Conservation (phyloP, 1,140 invertebrate species). For the Lepeophtheirus salmonis region DNA sequence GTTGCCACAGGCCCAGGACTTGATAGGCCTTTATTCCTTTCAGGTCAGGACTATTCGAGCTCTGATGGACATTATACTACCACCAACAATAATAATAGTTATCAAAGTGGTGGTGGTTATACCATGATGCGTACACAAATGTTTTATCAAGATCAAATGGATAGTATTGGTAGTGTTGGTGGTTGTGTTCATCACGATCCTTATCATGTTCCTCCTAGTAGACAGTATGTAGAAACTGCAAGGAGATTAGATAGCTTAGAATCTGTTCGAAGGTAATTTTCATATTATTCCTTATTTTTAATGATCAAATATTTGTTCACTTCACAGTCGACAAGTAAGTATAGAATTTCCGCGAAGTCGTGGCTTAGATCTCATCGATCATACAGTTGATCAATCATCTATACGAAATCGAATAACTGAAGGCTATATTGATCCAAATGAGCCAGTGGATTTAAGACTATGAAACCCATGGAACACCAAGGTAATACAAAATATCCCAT, state of each 20-base stretch:
- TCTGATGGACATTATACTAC: neutral
- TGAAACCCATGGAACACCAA: neutral
- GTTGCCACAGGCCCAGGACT: slow-evolving; percentile 12
- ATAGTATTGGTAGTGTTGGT: neutral
- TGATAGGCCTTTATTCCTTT: slow-evolving; percentile 6
- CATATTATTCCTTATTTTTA: neutral
- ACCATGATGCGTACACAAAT: too few relatives aligned
- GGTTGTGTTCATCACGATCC: neutral
- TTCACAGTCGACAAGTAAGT: neutral
- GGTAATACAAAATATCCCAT: too few relatives aligned
- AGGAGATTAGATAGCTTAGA: neutral
- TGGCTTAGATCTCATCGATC: neutral
- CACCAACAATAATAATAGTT: neutral
- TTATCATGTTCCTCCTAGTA: neutral
- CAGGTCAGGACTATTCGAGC: neutral
- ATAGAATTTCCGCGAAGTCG: neutral
- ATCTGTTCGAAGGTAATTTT: neutral
- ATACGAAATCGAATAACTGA: neutral
- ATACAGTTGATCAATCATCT: neutral
- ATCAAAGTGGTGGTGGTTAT: neutral
- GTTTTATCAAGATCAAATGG: neutral
- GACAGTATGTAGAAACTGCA: neutral
- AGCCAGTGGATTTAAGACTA: neutral
- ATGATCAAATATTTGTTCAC: neutral
- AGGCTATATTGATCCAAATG: neutral